A percentile compares a stretch with the other conserved stretches of the same genome.
These are phyloP conservation scores for Heteromormyrus szaboi DNA, from an alignment of 2,797 vertebrate genomes.

Conservation along the genomic window DNA sequence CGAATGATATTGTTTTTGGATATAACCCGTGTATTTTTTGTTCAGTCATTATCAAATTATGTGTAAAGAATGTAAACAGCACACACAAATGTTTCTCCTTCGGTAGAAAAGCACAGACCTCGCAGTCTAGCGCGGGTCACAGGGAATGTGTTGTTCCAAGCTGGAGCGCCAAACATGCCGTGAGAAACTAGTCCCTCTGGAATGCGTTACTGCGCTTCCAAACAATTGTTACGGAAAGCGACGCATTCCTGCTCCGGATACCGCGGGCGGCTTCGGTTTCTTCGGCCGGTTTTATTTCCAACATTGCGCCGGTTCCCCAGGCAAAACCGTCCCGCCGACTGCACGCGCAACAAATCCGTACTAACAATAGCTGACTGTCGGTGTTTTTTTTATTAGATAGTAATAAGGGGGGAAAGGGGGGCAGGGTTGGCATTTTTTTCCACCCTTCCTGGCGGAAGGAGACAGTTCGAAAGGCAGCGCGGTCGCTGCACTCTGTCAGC, in stretches of 20 bases:
- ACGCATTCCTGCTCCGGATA: constrained; percentile 4
- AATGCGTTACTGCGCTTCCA: constrained; percentile 35
- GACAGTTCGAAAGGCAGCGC: constrained; percentile 44
- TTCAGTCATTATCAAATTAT: not conserved
- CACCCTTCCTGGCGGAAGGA: constrained; percentile 62
- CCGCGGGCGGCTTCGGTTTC: not conserved
- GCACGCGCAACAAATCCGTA: constrained; percentile 32
- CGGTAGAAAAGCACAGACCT: not conserved
- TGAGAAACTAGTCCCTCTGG: constrained; percentile 57
- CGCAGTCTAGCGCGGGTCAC: constrained; percentile 13
- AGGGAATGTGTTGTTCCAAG: constrained; percentile 30
- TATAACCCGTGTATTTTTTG: not conserved
- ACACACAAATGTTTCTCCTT: not conserved
- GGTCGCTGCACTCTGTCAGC: constrained; percentile 48
- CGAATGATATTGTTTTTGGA: not conserved
- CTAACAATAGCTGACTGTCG: constrained; percentile 51
- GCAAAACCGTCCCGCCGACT: not conserved
- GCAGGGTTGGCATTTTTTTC: constrained; percentile 29
- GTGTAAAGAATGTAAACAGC: not conserved
- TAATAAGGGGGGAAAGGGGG: constrained; percentile 20
- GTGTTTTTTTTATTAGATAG: not conserved
- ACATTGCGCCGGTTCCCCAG: not conserved
- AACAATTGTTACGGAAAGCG: constrained; percentile 24
- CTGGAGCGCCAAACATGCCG: constrained; percentile 37
- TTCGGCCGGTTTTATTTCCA: not conserved